Base-by-base conservation (phyloP, 2,888 invertebrate genomes). In the Cryptus viduatorius region DNA sequence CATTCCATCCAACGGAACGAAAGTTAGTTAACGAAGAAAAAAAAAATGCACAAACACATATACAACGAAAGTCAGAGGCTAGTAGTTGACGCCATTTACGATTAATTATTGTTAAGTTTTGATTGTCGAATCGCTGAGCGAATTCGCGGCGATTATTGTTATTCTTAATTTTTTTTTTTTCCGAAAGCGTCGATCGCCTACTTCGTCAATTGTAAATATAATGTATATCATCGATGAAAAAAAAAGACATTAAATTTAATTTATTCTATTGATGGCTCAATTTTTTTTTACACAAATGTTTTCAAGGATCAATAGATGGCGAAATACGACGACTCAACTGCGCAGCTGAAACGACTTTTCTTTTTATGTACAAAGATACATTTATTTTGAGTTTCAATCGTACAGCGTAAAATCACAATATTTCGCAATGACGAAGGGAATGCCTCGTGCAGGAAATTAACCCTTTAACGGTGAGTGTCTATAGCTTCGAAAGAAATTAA, bases 1-100 rank as follows among this genome's bases (percentile, higher is more conserved):
- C 93, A 93, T 93, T 93, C 92, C 93, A 91, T 89, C 86, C 80
- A 87, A 88, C 64, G 42, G 53, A 69, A 84, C 77, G 81, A 68
- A 19, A 77, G 31, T 72, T 31, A 71, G 29, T 64, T 37, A 50
- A 65, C 24, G 12, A 56, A 14, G 44, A 56, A 42, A n/a, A 4
- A 61, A 64, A 19, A 29, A 29, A 61, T 29, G n/a, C n/a, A 29
- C 61, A 61, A 14, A 61, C 61, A 61, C 61, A n/a, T 29, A 59
- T 37, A 61, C 31, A 71, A 83, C 19, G 48, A 79, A 69, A 29
- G 48, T 64, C 61, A 64, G 16, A 80, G 14, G 48, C 53, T 42
- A 59, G 31, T 65, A 42, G 29, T 48, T 77, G 67, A 82, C 64
- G 72, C 56, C 65, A 72, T 82, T 83, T 83, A 24, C 59, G 16